Conservation (phyloP, 2,888 invertebrate species). For the Agrotis exclamationis region DNA sequence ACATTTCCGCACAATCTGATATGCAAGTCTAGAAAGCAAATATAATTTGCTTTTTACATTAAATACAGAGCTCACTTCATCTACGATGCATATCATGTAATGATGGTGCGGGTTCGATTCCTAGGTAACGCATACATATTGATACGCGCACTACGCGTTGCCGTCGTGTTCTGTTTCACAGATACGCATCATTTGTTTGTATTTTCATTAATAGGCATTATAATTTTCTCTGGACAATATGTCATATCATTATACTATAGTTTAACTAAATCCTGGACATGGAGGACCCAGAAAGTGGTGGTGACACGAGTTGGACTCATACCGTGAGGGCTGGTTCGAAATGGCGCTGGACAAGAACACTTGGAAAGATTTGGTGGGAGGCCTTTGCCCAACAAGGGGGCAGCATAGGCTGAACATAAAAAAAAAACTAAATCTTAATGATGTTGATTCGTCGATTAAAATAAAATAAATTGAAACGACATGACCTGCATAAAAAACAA, state of each 20-base stretch:
- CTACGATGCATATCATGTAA: constrained; percentile 58
- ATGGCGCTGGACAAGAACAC: too few species aligned
- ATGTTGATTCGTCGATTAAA: not conserved
- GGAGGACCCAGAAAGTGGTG: too few species aligned
- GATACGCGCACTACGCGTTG: constrained; percentile 65
- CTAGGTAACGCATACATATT: constrained; percentile 68
- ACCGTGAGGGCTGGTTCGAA: too few species aligned
- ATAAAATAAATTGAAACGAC: not conserved
- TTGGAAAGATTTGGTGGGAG: too few species aligned
- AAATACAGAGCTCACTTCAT: constrained; percentile 30
- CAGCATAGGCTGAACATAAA: too few species aligned
- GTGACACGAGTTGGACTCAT: too few species aligned
- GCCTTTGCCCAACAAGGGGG: too few species aligned
- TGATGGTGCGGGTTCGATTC: constrained; percentile 66
- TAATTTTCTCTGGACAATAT: too few species aligned
- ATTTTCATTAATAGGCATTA: too few species aligned
- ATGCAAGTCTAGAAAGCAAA: constrained; percentile 50
- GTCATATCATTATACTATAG: too few species aligned
- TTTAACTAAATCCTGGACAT: too few species aligned
- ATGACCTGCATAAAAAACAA: constrained; percentile 7
- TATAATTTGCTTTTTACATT: constrained; percentile 47
- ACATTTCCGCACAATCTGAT: constrained; percentile 36
- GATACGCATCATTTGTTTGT: constrained; percentile 30
- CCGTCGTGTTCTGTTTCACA: constrained; percentile 69
- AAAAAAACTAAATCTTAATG: not conserved